Percentiles rank a stretch among this genome's conserved stretches.
phyloP scores from a whole-genome alignment of 2,113 vertebrate species.

The Martes martes region DNA sequence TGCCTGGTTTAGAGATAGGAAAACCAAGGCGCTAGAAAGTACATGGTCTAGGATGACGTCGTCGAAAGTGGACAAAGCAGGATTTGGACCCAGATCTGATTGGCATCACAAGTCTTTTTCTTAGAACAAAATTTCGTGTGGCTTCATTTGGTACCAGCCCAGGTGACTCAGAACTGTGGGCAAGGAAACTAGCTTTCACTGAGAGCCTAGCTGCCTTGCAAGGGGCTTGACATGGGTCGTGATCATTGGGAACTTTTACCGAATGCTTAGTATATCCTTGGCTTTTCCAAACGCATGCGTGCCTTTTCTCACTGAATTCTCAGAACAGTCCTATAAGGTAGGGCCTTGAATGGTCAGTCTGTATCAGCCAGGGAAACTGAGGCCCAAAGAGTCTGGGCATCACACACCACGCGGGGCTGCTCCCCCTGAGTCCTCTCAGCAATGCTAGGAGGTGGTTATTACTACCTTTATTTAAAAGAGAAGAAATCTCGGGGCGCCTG shows the following conservation, averaged over 20 bases:
- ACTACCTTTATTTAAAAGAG: background rate
- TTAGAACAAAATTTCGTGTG: background rate
- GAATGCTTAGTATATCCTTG: background rate
- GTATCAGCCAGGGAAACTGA: background rate
- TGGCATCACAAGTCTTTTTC: background rate
- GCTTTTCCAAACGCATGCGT: background rate
- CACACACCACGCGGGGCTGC: background rate
- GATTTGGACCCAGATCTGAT: background rate
- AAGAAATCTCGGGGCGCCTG: too few species aligned
- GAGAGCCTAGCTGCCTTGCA: background rate
- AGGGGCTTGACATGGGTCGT: background rate
- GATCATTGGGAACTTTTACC: background rate
- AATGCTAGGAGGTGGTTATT: background rate
- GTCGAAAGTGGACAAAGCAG: background rate
- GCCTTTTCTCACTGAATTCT: background rate
- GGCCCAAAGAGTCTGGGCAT: background rate
- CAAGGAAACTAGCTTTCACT: background rate
- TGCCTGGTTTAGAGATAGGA: background rate
- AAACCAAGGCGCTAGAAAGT: background rate
- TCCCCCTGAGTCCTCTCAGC: background rate
- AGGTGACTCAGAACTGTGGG: background rate
- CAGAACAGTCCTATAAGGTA: background rate
- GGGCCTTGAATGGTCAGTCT: background rate
- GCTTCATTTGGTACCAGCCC: background rate
- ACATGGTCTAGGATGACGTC: background rate